These are phyloP conservation scores for Ips typographus DNA, from an alignment of 1,140 invertebrate species.

Conservation along the genomic window DNA sequence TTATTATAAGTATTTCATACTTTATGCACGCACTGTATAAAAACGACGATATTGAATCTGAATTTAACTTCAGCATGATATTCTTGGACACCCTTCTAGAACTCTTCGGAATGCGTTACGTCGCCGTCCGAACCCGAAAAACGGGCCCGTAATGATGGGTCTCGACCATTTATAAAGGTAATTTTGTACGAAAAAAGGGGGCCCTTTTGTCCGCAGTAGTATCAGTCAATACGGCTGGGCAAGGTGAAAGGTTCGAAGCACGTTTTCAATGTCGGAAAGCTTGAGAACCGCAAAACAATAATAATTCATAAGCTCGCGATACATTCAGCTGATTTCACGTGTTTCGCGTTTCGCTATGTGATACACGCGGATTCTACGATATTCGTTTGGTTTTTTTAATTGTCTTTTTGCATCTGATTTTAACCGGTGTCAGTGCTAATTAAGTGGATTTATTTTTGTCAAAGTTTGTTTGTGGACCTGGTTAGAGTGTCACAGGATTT, in stretches of 20 bases:
- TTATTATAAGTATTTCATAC: too few relatives aligned
- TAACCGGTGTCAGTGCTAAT: conserved; percentile 2
- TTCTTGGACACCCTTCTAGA: not conserved
- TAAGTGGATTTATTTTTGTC: conserved; percentile 3
- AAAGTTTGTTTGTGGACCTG: not conserved
- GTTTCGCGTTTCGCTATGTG: not conserved
- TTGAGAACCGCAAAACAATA: not conserved
- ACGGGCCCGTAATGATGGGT: not conserved
- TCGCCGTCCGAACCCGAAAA: not conserved
- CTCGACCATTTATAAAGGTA: not conserved
- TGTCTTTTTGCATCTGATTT: not conserved
- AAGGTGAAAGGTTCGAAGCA: conserved; percentile 15
- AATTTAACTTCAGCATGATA: not conserved
- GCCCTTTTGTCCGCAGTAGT: not conserved
- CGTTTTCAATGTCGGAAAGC: conserved; percentile 17
- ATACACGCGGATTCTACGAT: not conserved
- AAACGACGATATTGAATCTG: not conserved
- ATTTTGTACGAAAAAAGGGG: not conserved
- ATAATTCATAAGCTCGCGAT: conserved; percentile 6
- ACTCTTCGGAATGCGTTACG: not conserved
- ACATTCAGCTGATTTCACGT: conserved; percentile 2
- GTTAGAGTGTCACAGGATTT: not conserved
- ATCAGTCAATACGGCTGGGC: not conserved
- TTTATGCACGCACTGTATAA: too few relatives aligned
- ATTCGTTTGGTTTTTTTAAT: not conserved